phyloP scores from a whole-genome alignment of 2,888 invertebrate species.

The Cancer borealis region DNA sequence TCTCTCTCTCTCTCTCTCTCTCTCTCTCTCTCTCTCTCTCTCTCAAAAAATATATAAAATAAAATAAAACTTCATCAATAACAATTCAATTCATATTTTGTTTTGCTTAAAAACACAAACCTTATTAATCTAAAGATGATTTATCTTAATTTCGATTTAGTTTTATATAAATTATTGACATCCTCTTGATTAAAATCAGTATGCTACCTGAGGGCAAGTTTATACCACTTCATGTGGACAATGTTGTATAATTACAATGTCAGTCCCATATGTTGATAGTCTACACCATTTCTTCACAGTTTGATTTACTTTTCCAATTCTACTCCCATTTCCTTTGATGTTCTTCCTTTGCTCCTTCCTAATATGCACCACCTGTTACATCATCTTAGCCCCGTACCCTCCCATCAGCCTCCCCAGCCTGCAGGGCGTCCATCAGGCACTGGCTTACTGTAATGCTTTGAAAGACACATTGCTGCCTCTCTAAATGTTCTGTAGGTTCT shows the following conservation, averaged over 20 bases:
- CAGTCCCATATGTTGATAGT: not conserved
- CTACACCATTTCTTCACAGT: not conserved
- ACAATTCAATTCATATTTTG: too few species aligned
- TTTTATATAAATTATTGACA: not conserved
- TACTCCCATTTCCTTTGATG: not conserved
- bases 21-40: constrained; percentile 49
- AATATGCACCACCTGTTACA: constrained; percentile 30
- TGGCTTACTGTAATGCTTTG: constrained; percentile 1
- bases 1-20: constrained; percentile 49
- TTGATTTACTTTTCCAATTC: not conserved
- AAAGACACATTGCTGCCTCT: not conserved
- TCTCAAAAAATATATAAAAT: too few species aligned
- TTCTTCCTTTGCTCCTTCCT: not conserved
- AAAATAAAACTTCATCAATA: too few species aligned
- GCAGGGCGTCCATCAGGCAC: not conserved
- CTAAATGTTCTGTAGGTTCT: constrained; percentile 18
- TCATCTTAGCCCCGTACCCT: not conserved
- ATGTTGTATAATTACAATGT: not conserved
- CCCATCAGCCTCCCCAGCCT: not conserved
- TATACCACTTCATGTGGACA: not conserved
- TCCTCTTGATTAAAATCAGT: not conserved
- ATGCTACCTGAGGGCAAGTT: not conserved
- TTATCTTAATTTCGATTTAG: too few species aligned
- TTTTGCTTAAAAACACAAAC: too few species aligned
- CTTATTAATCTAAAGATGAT: too few species aligned